phyloP scores from a whole-genome alignment of 1,140 invertebrate genomes.

The Gerris buenoi region DNA sequence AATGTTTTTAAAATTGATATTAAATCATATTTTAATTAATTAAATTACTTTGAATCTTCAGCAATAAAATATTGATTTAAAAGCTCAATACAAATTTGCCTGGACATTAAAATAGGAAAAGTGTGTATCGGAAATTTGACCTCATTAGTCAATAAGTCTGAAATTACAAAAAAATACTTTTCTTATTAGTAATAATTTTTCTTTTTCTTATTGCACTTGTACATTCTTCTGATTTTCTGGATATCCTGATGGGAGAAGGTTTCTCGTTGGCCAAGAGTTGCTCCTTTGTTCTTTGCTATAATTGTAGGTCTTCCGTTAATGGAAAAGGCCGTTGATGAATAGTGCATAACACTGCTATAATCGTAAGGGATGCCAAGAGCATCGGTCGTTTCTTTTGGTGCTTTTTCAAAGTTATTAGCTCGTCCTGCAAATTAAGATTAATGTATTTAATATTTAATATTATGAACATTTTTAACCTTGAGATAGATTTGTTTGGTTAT shows the following conservation, averaged over 20 bases:
- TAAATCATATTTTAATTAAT: too few relatives aligned
- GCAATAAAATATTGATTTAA: too few relatives aligned
- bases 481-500: too few relatives aligned
- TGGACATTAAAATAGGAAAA: too few relatives aligned
- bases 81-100: too few relatives aligned
- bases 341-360: slow-evolving; percentile 72
- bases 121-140: too few relatives aligned
- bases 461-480: too few relatives aligned
- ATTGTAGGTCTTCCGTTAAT: slow-evolving; percentile 55
- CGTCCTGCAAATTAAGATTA: background rate
- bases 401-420: slow-evolving; percentile 48
- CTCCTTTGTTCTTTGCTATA: slow-evolving; percentile 34
- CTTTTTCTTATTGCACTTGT: slow-evolving; percentile 41
- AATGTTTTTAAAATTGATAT: too few relatives aligned
- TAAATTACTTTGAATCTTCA: too few relatives aligned
- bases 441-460: too few relatives aligned
- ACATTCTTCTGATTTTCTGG: slow-evolving; percentile 58
- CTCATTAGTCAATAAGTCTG: too few relatives aligned
- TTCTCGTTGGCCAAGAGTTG: slow-evolving; percentile 43
- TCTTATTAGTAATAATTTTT: slow-evolving; percentile 1
- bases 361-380: slow-evolving; percentile 55
- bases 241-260: slow-evolving; percentile 56
- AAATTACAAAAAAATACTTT: too few relatives aligned
- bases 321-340: slow-evolving; percentile 59
- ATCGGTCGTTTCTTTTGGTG: slow-evolving; percentile 34